Base-by-base conservation (phyloP, 2,797 vertebrate species). In the Rhinatrema bivittatum region DNA sequence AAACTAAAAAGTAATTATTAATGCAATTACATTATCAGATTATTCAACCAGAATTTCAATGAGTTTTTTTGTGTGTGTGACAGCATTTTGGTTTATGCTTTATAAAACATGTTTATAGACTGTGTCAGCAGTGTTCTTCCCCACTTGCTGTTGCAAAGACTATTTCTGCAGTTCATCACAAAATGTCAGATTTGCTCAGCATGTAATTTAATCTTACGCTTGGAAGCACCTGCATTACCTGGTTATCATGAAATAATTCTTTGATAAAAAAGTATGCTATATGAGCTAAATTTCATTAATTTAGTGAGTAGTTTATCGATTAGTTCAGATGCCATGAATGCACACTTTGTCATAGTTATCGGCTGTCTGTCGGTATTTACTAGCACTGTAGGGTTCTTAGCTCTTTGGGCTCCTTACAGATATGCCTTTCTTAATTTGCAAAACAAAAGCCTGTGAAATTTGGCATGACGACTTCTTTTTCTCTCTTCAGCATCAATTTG, bases 161-260 rank as follows among this genome's bases (percentile, higher is more conserved):
- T 35, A 16, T 55, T 56, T 66, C 58, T 12, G 2, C 57, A 53
- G 59, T 79, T 76, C 78, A 80, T 78, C 79, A 74, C 65, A 34
- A 67, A 64, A 57, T 39, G 64, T 67, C 77, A 76, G 58, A 60
- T 76, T 70, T 73, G 56, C 66, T 63, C 64, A 62, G 72, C 64
- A 70, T 67, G 65, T 74, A 65, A 76, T 74, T 75, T 68, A 77
- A 76, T 76, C 74, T 67, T 70, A 55, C 74, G 71, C 72, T 70
- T 68, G 64, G 71, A 67, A 70, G 70, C 60, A 38, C 60, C 60
- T 60, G 17, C 55, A 53, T 72, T 70, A 64, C 56, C 61, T 65
- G 48, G 67, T 70, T 73, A 78, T 78, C 67, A 23, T 5, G 29
- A 43, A 74, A 64, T 68, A 63, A 66, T 74, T 65, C 63, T 68